These are phyloP conservation scores for Drosophila nannoptera DNA, from an alignment of 1,140 invertebrate genomes.

Conservation along the genomic window DNA sequence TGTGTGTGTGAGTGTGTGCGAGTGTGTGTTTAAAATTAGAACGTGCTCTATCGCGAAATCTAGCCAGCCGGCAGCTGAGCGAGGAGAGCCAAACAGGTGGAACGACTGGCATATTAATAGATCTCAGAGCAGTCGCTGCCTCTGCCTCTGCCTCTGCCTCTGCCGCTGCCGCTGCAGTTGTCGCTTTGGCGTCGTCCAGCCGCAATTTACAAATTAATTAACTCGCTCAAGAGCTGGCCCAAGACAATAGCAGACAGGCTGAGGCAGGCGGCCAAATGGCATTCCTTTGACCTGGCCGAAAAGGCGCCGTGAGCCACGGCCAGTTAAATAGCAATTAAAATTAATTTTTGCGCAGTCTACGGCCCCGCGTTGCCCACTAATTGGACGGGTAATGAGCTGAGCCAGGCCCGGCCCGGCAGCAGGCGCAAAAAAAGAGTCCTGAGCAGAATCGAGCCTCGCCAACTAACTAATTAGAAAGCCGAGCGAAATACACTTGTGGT, in stretches of 20 bases:
- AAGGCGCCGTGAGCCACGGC: constrained; percentile 49
- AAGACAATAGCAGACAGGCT: constrained; percentile 19
- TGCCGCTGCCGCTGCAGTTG: constrained; percentile 8
- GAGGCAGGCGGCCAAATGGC: constrained; percentile 7
- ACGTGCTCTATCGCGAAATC: constrained; percentile 78
- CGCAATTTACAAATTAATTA: constrained; percentile 48
- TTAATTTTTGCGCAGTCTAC: constrained; percentile 70
- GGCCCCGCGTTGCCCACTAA: constrained; percentile 46
- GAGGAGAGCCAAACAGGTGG: constrained; percentile 42
- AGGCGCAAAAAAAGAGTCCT: background rate
- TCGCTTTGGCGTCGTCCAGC: constrained; percentile 24
- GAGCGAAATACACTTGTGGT: constrained; percentile 24
- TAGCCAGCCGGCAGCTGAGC: constrained; percentile 34
- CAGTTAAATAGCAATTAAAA: constrained; percentile 76
- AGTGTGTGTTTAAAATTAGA: constrained; percentile 62
- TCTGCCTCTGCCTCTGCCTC: background rate
- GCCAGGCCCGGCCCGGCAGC: background rate
- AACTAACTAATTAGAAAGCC: constrained; percentile 56
- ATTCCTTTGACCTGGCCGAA: constrained; percentile 34
- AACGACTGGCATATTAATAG: constrained; percentile 43
- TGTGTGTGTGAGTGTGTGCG: constrained; percentile 16
- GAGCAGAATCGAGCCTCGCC: constrained; percentile 44
- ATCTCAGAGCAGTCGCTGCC: no score
- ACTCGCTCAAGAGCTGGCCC: constrained; percentile 34
- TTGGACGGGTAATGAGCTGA: constrained; percentile 54